Evolutionary conservation across 2,797 vertebrate species (phyloP).

Genomic region (Sebastes hopkinsi): DNA sequence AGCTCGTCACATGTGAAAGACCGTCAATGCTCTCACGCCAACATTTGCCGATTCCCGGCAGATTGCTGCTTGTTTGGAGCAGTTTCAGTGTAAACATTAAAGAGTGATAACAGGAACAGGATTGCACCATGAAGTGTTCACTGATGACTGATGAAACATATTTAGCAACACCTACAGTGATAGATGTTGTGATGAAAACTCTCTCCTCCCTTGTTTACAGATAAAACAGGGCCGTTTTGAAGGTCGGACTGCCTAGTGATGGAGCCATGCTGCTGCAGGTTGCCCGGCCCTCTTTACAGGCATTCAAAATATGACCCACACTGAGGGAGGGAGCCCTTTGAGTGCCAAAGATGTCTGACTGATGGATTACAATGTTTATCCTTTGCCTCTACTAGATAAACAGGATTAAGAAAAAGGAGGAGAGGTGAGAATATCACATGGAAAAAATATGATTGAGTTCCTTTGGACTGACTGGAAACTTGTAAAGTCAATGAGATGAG

Average conservation of each 20-base stretch:
- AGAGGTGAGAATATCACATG: slow-evolving; percentile 22
- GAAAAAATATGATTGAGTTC: slow-evolving; percentile 2
- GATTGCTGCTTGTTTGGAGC: neutral
- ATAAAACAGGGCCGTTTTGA: neutral
- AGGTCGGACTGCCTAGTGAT: neutral
- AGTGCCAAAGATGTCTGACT: slow-evolving; percentile 49
- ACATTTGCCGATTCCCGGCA: neutral
- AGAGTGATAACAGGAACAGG: neutral
- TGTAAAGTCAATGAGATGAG: neutral
- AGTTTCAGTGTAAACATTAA: neutral
- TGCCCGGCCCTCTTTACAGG: slow-evolving; percentile 16
- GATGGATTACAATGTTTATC: slow-evolving; percentile 52
- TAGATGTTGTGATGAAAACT: neutral
- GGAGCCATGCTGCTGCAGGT: slow-evolving; percentile 23
- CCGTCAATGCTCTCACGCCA: neutral
- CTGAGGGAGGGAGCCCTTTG: slow-evolving; percentile 19
- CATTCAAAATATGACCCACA: slow-evolving; percentile 48
- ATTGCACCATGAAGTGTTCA: neutral
- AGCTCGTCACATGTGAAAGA: neutral
- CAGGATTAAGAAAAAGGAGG: slow-evolving; percentile 3
- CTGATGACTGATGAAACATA: neutral
- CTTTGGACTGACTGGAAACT: neutral
- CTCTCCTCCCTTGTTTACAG: neutral
- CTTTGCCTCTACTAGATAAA: slow-evolving; percentile 25
- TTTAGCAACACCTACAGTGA: neutral